Evolutionary conservation across 2,888 invertebrate genomes (phyloP), one percentile per base, ranked within the genome.

Genomic region (Parapristionchus giblindavisi): DNA sequence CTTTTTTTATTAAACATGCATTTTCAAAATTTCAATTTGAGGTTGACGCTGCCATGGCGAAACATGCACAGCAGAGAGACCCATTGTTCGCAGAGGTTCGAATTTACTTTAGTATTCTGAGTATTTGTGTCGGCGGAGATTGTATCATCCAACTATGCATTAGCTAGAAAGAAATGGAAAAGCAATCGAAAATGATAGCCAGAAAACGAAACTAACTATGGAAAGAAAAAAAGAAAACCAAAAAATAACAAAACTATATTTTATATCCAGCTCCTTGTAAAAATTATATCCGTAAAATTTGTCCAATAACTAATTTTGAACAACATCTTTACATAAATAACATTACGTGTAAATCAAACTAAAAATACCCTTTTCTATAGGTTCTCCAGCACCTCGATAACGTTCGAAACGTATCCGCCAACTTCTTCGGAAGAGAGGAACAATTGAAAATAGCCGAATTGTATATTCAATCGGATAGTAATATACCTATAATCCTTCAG

Each of bases 401-500:
- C 54, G 79, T 76, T 8, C 77, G 73, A 1, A 38, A 60, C 27
- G 82, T 81, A 6, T 79, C 79, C 36, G 54, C 65, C 21, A 51
- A 65, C 21, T 97, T 96, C 89, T 94, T 96, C 88, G 97, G 97
- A 0, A 91, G 97, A 75, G 94, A 94, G 89, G 93, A 94, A 79
- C 94, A 93, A 84, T 90, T 97, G 77, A 91, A 92, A 81, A 92
- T 91, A 79, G 94, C 95, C 61, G 92, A 93, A 87, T 90, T 92
- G 72, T 94, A 95, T 89, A 94, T 96, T 92, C 91, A 92, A 84
- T 93, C 93, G 61, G 80, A 80, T 56, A 93, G 93, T 24, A 94
- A 94, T 86, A 94, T 94, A 87, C 95, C 96, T 8, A 75, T 85
- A 17, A 81, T 85, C 36, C 75, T 84, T 21, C 81, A 94, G 88